phyloP scores from a whole-genome alignment of 2,113 vertebrate species.

The Callorhinus ursinus region DNA sequence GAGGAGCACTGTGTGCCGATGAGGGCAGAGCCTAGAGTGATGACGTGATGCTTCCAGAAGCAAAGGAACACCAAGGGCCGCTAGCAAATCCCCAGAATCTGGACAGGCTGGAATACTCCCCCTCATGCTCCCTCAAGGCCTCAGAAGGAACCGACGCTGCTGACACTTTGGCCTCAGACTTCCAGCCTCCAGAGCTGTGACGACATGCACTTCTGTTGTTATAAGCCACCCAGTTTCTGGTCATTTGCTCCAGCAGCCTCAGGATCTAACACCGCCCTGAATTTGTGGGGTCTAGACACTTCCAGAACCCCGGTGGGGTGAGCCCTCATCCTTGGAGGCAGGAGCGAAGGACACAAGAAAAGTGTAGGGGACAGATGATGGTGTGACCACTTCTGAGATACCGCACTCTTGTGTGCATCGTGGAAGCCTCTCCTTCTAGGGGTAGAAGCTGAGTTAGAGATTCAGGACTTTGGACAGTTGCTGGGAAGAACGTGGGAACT shows the following conservation, averaged over 20 bases:
- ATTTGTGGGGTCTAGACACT: background rate
- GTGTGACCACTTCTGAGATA: background rate
- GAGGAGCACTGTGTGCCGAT: background rate
- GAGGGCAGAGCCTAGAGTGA: background rate
- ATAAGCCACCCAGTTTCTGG: background rate
- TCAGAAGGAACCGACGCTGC: background rate
- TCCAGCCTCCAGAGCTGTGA: background rate
- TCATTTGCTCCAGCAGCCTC: background rate
- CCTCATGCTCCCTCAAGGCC: background rate
- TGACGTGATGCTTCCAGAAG: background rate
- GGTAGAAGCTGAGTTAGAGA: background rate
- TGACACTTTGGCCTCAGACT: background rate
- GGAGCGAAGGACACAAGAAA: background rate
- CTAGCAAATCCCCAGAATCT: background rate
- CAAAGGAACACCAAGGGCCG: background rate
- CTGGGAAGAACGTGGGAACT: background rate
- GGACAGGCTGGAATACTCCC: background rate
- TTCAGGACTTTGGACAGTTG: background rate
- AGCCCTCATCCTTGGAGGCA: background rate
- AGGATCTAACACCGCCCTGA: background rate
- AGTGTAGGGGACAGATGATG: background rate
- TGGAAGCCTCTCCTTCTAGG: background rate
- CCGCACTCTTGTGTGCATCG: background rate
- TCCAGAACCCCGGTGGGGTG: background rate
- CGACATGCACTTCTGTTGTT: background rate